Conservation (phyloP, 2,888 invertebrate genomes). For the Willowsia nigromaculata region DNA sequence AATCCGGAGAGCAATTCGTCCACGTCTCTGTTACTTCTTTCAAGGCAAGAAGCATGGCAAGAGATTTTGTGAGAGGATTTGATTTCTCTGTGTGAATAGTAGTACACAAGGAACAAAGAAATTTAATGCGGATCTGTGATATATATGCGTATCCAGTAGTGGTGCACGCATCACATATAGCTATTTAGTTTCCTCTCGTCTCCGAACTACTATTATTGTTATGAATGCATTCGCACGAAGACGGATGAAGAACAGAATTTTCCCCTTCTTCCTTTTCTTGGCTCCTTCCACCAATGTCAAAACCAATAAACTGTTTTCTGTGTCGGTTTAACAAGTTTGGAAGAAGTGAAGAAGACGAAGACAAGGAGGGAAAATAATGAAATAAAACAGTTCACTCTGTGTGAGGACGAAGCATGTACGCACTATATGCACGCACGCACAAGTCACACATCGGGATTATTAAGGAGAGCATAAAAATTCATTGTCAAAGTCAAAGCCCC, state of each 20-base stretch:
- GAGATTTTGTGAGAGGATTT: not conserved
- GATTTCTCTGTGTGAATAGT: not conserved
- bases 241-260: not conserved
- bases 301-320: conserved; percentile 33
- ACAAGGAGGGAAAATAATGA: not conserved
- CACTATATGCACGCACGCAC: conserved; percentile 4
- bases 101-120: not conserved
- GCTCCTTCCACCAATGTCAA: conserved; percentile 9
- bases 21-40: not conserved
- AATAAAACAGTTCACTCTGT: conserved; percentile 7
- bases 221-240: conserved; percentile 37
- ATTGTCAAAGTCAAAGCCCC: conserved; percentile 61
- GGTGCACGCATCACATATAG: not conserved
- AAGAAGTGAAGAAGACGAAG: not conserved
- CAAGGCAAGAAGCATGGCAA: not conserved
- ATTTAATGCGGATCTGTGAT: not conserved
- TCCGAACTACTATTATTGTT: not conserved
- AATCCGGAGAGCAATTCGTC: conserved; percentile 3
- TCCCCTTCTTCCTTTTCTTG: conserved; percentile 7
- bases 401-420: not conserved
- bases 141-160: not conserved
- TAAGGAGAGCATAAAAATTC: conserved; percentile 40
- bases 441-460: not conserved
- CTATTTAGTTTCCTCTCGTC: not conserved
- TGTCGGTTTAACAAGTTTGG: not conserved